Evolutionary conservation across 2,888 invertebrate genomes (phyloP).

Genomic region (Venusia cambrica): DNA sequence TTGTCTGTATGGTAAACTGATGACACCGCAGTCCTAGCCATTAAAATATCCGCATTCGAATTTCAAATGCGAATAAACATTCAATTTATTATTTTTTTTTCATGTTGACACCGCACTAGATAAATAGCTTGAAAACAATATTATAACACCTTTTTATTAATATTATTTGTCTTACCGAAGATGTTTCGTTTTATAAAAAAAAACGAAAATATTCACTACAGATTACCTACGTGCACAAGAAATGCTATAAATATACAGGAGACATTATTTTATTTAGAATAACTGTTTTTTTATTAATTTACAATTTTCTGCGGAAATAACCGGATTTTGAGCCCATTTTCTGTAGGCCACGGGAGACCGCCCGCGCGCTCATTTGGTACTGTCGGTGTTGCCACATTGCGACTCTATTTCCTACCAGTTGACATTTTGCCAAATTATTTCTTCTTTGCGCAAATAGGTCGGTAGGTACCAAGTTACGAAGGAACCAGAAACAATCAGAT

Average conservation of each 20-base stretch:
- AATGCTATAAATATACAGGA: conserved; percentile 62
- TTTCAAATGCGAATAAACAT: conserved; percentile 18
- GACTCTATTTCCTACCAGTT: conserved; percentile 32
- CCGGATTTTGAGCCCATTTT: conserved; percentile 52
- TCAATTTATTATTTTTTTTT: conserved; percentile 18
- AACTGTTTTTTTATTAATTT: conserved; percentile 42
- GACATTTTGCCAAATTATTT: neutral
- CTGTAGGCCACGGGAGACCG: conserved; percentile 42
- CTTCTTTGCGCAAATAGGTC: too few relatives aligned
- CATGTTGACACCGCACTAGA: conserved; percentile 18
- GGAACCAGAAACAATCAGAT: too few relatives aligned
- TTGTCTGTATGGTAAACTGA: too few relatives aligned
- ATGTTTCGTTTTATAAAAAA: conserved; percentile 18
- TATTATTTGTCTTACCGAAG: conserved; percentile 28
- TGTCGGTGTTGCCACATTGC: conserved; percentile 44
- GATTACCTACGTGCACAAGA: conserved; percentile 44
- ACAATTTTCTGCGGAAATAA: conserved; percentile 47
- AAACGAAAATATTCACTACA: conserved; percentile 26
- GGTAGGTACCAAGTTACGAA: too few relatives aligned
- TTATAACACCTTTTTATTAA: conserved; percentile 6
- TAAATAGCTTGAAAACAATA: neutral
- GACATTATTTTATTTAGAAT: conserved; percentile 47
- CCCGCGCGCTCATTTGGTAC: conserved; percentile 55
- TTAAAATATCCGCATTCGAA: conserved; percentile 20
- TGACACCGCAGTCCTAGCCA: conserved; percentile 18